These are phyloP conservation scores for Saturnia pavonia DNA, from an alignment of 2,888 invertebrate species.

Conservation along the genomic window DNA sequence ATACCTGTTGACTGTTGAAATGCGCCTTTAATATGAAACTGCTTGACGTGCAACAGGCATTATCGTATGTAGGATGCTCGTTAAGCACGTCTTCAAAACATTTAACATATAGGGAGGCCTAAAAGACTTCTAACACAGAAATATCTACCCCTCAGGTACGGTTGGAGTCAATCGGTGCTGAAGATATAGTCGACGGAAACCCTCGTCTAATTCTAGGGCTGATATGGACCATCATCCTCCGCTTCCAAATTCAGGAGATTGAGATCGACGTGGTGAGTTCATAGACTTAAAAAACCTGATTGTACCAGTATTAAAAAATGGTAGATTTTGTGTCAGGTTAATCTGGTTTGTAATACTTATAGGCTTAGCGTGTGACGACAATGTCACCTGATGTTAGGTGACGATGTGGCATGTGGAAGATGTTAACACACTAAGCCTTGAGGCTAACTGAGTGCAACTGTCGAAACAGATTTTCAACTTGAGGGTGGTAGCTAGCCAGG, in stretches of 20 bases:
- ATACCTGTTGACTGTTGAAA: too few species aligned
- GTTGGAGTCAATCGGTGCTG: constrained; percentile 98
- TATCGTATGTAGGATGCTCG: too few species aligned
- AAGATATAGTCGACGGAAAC: constrained; percentile 99
- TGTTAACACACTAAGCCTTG: too few species aligned
- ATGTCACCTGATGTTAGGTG: too few species aligned
- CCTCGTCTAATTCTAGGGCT: constrained; percentile 97
- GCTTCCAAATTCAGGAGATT: constrained; percentile 99
- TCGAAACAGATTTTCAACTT: too few species aligned
- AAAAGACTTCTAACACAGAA: neutral
- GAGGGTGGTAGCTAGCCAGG: too few species aligned
- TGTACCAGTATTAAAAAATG: neutral
- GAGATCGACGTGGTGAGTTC: constrained; percentile 95
- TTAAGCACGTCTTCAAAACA: neutral
- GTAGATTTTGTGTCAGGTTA: neutral
- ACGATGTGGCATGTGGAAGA: too few species aligned
- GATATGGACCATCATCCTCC: constrained; percentile 99
- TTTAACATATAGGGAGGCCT: neutral
- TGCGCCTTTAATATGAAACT: too few species aligned
- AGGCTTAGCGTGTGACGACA: too few species aligned
- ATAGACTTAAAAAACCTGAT: neutral
- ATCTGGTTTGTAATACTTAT: too few species aligned
- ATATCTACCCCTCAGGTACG: constrained; percentile 87
- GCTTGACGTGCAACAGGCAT: too few species aligned
- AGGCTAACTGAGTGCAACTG: too few species aligned